Evolutionary conservation across 2,888 invertebrate species (phyloP).

Genomic region (Stegophylla sp.): DNA sequence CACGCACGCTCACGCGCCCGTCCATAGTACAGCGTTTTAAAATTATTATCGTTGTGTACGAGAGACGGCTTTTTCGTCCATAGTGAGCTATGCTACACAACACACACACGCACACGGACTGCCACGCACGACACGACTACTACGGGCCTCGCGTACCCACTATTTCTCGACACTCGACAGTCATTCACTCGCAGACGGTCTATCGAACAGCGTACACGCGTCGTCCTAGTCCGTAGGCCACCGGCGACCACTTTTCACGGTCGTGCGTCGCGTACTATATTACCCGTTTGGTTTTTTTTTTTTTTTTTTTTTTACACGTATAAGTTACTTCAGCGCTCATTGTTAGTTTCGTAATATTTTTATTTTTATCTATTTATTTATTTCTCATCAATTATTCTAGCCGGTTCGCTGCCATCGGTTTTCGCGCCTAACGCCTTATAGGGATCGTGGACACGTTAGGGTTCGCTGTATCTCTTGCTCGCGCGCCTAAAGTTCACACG

Average conservation of each 20-base stretch:
- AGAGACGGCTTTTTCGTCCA: constrained; percentile 35
- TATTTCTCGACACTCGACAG: constrained; percentile 5
- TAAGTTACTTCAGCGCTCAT: too few species aligned
- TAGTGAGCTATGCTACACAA: constrained; percentile 17
- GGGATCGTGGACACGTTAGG: too few species aligned
- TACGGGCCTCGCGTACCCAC: not conserved
- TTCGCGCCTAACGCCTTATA: too few species aligned
- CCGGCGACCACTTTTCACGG: not conserved
- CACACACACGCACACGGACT: not conserved
- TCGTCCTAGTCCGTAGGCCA: not conserved
- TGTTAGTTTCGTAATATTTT: too few species aligned
- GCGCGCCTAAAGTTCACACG: too few species aligned
- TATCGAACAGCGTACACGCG: too few species aligned
- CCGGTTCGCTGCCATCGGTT: too few species aligned
- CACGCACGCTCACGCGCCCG: constrained; percentile 28
- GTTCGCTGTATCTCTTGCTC: too few species aligned
- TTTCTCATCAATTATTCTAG: too few species aligned
- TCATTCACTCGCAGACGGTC: constrained; percentile 28
- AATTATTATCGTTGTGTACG: constrained; percentile 32
- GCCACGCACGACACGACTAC: not conserved
- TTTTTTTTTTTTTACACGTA: too few species aligned
- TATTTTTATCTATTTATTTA: too few species aligned
- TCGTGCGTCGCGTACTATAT: not conserved
- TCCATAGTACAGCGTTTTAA: constrained; percentile 18
- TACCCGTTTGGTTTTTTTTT: too few species aligned